Evolutionary conservation across 2,888 invertebrate species (phyloP).

Genomic region (Tanytarsus gracilentus): DNA sequence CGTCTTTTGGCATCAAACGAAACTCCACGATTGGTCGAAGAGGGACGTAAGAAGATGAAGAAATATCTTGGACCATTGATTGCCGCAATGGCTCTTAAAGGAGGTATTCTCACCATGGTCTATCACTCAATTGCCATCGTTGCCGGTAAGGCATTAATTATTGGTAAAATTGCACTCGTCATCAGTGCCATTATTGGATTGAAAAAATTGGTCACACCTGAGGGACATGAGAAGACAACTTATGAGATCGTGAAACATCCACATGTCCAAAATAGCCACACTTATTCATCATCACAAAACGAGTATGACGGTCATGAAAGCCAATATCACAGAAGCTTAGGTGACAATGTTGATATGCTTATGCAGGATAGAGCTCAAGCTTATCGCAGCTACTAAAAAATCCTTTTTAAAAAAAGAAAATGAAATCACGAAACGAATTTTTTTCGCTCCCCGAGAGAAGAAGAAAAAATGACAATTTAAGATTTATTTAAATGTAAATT

Average conservation of each 20-base stretch:
- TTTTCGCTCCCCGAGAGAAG: no score
- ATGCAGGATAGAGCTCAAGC: conserved; percentile 55
- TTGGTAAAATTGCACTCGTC: conserved; percentile 75
- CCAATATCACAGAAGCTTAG: conserved; percentile 51
- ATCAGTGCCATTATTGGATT: conserved; percentile 70
- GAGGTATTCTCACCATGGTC: conserved; percentile 62
- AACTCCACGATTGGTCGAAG: conserved; percentile 38
- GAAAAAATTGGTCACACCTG: conserved; percentile 64
- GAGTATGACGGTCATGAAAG: conserved; percentile 52
- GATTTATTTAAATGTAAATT: not conserved
- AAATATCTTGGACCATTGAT: conserved; percentile 58
- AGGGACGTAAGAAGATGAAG: conserved; percentile 54
- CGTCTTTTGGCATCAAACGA: conserved; percentile 42
- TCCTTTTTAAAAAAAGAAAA: not conserved
- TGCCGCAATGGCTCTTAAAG: conserved; percentile 60
- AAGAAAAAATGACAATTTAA: no score
- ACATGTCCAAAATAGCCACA: conserved; percentile 67
- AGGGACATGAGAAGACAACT: conserved; percentile 67
- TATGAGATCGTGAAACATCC: conserved; percentile 81
- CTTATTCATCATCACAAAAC: conserved; percentile 60
- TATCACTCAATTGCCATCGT: conserved; percentile 66
- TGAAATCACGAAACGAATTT: not conserved
- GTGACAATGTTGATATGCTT: conserved; percentile 49
- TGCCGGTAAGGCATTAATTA: conserved; percentile 70
- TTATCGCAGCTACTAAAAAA: conserved; percentile 43